Base-by-base conservation (phyloP, 2,888 invertebrate genomes). In the Caenorhabditis afra region DNA sequence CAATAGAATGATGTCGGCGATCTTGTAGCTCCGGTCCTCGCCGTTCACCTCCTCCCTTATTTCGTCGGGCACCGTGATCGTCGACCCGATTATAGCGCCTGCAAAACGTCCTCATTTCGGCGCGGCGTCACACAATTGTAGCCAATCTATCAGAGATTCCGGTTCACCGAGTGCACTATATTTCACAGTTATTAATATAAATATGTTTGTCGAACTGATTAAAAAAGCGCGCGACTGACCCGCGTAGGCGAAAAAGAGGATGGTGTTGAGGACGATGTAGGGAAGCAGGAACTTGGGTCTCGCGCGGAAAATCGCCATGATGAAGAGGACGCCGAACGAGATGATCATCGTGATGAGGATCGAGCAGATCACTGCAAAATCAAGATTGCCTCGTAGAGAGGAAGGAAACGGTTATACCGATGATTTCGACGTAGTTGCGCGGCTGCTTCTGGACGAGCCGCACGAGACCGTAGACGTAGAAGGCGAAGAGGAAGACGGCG, bases 231-330 rank as follows among this genome's bases (percentile, higher is more conserved):
- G 16, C 7, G 20, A 64, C 62, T 53, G 12, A 79, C 79, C 80
- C n/a, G 80, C 80, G 52, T 64, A 80, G 14, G 80, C 80, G 45
- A 80, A 76, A 41, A 80, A 76, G 3, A 80, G 57, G 23, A 80
- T 62, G 8, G 67, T 76, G 41, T 66, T 74, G 35, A 80, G 50
- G 5, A 80, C 66, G 7, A 80, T 80, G 52, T 80, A 80, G 12
- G 80, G 80, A 39, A 80, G 20, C 18, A 80, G 10, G 16, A 75
- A 57, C 67, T 65, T 67, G 45, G 62, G 75, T 58, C 45, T 70
- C 35, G 80, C 53, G 18, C 71, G 62, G 71, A 67, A 76, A 20
- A 80, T 47, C 16, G 68, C 80, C 59, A 73, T 20, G 8, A 80
- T 37, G 53, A 80, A 80, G 7, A 80, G 62, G n/a, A 66, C n/a